Percentiles rank a stretch among this genome's conserved stretches.
Evolutionary conservation across 2,888 invertebrate genomes (phyloP).

Genomic region (Phania funesta): DNA sequence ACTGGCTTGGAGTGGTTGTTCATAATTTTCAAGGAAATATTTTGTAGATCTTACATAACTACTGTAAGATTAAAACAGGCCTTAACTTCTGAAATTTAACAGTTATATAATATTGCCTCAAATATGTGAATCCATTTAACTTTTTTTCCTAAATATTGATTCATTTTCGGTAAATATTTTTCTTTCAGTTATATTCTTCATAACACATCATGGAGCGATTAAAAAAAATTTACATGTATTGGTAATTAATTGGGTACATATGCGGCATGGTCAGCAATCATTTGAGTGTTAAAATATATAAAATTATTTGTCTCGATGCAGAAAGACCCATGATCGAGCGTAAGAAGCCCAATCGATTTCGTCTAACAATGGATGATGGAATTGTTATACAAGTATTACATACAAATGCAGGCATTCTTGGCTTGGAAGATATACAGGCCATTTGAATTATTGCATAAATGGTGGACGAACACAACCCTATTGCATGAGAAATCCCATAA

Average conservation of each 20-base stretch:
- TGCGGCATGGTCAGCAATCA: constrained; percentile 91
- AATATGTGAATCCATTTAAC: too few relatives aligned
- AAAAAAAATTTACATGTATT: constrained; percentile 83
- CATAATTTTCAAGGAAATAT: too few relatives aligned
- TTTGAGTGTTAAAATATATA: constrained; percentile 86
- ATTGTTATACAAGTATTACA: constrained; percentile 85
- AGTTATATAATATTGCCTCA: too few relatives aligned
- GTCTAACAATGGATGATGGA: constrained; percentile 86
- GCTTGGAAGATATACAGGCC: constrained; percentile 86
- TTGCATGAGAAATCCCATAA: constrained; percentile 85
- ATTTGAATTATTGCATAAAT: constrained; percentile 89
- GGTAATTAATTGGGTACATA: constrained; percentile 89
- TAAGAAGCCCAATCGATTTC: constrained; percentile 82
- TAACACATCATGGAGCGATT: constrained; percentile 85
- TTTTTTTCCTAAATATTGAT: too few relatives aligned
- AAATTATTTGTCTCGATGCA: constrained; percentile 88
- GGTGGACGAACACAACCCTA: constrained; percentile 87
- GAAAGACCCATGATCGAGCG: constrained; percentile 86
- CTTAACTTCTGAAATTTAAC: too few relatives aligned
- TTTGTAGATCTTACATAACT: too few relatives aligned
- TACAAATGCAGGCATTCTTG: constrained; percentile 88
- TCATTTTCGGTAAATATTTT: not conserved
- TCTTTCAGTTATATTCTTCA: constrained; percentile 83
- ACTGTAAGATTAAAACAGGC: too few relatives aligned
- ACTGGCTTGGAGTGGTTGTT: too few relatives aligned